Evolutionary conservation across 35 echinoderm and acorn worm genomes (phyloP).

Genomic region (Patiria miniata): DNA sequence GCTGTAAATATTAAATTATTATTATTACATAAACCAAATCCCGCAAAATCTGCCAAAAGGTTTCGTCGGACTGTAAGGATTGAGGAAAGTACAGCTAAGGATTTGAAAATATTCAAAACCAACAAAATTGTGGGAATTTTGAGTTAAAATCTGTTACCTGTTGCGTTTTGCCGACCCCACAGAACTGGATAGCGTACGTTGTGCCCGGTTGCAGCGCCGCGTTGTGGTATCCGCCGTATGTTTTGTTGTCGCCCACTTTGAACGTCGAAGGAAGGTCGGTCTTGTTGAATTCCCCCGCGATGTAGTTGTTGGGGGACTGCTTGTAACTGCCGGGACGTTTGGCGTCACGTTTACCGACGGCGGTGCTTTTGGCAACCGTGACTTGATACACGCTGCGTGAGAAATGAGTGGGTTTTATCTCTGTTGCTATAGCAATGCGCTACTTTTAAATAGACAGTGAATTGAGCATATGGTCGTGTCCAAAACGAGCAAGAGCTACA

Average conservation of each 20-base stretch:
- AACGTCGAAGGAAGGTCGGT: neutral
- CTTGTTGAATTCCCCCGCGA: slow-evolving; percentile 30
- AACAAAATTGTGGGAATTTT: too few species aligned
- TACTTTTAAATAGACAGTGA: too few species aligned
- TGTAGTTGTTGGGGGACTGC: slow-evolving; percentile 18
- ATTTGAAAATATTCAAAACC: too few species aligned
- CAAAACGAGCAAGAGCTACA: too few species aligned
- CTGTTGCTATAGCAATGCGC: too few species aligned
- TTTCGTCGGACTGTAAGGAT: too few species aligned
- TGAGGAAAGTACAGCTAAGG: too few species aligned
- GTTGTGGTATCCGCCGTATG: slow-evolving; percentile 37
- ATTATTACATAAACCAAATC: too few species aligned
- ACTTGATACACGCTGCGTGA: slow-evolving; percentile 31
- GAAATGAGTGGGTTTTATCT: neutral
- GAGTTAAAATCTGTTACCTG: slow-evolving; percentile 1
- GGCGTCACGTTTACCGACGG: neutral
- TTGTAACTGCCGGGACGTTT: neutral
- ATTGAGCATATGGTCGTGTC: too few species aligned
- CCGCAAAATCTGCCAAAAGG: too few species aligned
- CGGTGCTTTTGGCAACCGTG: neutral
- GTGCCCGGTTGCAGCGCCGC: neutral
- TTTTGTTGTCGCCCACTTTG: slow-evolving; percentile 38
- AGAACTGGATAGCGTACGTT: neutral
- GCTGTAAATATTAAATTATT: too few species aligned
- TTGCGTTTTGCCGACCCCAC: slow-evolving; percentile 24